Evolutionary conservation across 2,113 vertebrate genomes (phyloP).

Genomic region (Hippoglossus stenolepis): DNA sequence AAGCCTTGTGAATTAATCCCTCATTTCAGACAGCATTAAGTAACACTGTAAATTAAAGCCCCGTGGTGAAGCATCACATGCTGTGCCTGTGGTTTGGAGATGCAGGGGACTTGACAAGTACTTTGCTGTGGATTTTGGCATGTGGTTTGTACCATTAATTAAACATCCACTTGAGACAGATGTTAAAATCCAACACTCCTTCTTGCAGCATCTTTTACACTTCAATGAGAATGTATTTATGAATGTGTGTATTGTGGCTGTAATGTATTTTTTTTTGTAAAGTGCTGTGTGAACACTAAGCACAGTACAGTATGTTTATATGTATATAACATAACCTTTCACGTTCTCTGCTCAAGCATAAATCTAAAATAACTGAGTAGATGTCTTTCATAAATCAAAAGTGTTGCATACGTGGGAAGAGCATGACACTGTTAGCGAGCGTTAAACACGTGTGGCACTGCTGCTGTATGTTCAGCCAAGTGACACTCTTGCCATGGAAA

Average conservation of each 20-base stretch:
- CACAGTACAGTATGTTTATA: not conserved
- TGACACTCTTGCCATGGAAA: slow-evolving; percentile 77
- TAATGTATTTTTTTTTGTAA: not conserved
- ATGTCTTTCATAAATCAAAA: slow-evolving; percentile 30
- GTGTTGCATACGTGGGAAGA: slow-evolving; percentile 54
- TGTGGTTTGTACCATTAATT: slow-evolving; percentile 69
- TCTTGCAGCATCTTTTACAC: not conserved
- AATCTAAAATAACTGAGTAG: slow-evolving; percentile 25
- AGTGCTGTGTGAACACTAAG: not conserved
- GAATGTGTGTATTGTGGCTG: not conserved
- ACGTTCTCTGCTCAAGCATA: not conserved
- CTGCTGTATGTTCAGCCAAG: slow-evolving; percentile 64
- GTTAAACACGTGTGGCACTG: slow-evolving; percentile 59
- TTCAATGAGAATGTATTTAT: slow-evolving; percentile 13
- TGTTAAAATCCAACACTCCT: slow-evolving; percentile 38
- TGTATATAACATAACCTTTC: not conserved
- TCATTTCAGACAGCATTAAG: slow-evolving; percentile 63
- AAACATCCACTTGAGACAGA: slow-evolving; percentile 50
- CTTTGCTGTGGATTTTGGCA: slow-evolving; percentile 53
- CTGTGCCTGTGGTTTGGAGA: slow-evolving; percentile 46
- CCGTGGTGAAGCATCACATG: slow-evolving; percentile 59
- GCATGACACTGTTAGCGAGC: slow-evolving; percentile 65
- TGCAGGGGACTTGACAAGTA: slow-evolving; percentile 65
- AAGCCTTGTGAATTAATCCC: slow-evolving; percentile 67
- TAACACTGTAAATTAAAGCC: slow-evolving; percentile 74